Evolutionary conservation across 2,113 vertebrate species (phyloP).

Genomic region (Poicephalus gulielmi): DNA sequence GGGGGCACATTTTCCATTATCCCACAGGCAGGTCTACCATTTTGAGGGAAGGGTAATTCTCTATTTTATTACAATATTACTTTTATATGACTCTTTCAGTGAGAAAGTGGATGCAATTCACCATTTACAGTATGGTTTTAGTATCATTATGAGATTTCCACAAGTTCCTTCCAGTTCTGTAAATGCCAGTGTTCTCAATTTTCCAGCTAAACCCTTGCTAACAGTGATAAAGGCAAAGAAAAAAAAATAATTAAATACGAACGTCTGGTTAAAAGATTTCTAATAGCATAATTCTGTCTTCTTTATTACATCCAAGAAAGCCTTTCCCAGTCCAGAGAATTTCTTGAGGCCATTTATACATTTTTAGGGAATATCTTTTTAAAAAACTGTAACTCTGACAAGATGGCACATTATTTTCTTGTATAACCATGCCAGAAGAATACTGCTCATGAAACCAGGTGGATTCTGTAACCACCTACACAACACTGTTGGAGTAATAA

Average conservation of each 20-base stretch:
- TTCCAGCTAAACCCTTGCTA: not conserved
- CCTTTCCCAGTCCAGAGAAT: not conserved
- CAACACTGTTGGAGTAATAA: too few relatives aligned
- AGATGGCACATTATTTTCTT: not conserved
- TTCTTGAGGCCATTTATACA: not conserved
- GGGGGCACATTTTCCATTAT: accelerated
- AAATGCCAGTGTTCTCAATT: not conserved
- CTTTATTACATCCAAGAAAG: accelerated
- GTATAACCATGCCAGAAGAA: too few relatives aligned
- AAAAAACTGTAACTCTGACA: not conserved
- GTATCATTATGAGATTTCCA: not conserved
- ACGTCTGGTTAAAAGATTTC: not conserved
- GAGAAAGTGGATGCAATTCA: not conserved
- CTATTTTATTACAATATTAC: not conserved
- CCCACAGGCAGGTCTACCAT: not conserved
- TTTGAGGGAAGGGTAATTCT: not conserved
- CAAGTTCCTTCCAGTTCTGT: not conserved
- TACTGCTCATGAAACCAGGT: too few relatives aligned
- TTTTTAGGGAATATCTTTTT: not conserved
- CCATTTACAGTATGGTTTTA: not conserved
- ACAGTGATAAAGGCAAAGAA: not conserved
- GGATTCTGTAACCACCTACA: not conserved
- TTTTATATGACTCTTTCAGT: not conserved
- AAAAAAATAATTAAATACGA: not conserved
- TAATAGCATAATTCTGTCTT: too few relatives aligned